These are phyloP conservation scores for Caenorhabditis inopinata DNA, from an alignment of 1,140 invertebrate genomes.

Conservation along the genomic window DNA sequence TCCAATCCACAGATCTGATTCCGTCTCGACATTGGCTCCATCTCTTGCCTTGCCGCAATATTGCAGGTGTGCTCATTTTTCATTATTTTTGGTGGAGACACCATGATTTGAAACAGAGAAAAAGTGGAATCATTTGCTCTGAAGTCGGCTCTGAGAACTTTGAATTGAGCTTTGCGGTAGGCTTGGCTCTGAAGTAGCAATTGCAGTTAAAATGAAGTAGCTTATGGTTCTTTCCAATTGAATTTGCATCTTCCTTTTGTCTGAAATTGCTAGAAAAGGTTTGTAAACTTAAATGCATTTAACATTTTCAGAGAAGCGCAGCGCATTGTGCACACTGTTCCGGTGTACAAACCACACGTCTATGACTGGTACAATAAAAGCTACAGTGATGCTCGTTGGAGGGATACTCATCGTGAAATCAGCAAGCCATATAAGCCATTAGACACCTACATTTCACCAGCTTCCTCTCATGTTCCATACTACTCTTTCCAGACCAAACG, in stretches of 20 bases:
- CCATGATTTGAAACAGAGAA: no score
- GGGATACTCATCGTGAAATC: constrained; percentile 44
- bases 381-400: constrained; percentile 55
- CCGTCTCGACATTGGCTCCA: constrained; percentile 62
- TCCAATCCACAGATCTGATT: constrained; percentile 59
- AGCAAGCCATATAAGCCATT: constrained; percentile 43
- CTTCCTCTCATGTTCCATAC: constrained; percentile 59
- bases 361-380: constrained; percentile 60
- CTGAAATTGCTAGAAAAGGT: not conserved
- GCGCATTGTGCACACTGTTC: constrained; percentile 64
- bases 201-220: no score
- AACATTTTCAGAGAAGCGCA: constrained; percentile 58
- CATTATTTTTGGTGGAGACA: no score
- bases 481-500: constrained; percentile 64
- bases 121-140: no score
- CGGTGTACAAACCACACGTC: constrained; percentile 65
- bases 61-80: constrained; percentile 41
- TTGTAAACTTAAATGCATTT: not conserved
- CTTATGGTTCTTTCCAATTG: no score
- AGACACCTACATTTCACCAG: constrained; percentile 38
- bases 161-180: no score
- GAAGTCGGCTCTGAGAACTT: no score
- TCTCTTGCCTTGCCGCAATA: constrained; percentile 64
- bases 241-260: no score
- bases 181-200: no score